Percentiles rank a stretch among this genome's conserved stretches.
Conservation (phyloP, 2,888 invertebrate genomes). For the Caenorhabditis sp. region DNA sequence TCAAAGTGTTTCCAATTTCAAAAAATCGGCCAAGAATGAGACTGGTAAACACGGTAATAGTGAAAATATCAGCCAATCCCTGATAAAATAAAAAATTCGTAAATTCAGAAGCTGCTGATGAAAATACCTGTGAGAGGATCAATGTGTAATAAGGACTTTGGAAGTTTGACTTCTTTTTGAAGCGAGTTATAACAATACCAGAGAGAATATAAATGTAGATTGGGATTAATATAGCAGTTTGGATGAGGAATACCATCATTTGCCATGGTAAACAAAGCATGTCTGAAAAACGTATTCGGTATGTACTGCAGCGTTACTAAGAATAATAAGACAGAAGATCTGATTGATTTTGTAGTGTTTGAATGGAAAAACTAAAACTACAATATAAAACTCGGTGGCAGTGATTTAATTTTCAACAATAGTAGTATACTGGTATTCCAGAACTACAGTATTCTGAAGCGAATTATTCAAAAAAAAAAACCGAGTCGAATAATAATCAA, state of each 20-base stretch:
- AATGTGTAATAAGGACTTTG: constrained; percentile 17
- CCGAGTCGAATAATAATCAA: too few relatives aligned
- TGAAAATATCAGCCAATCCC: constrained; percentile 18
- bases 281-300: too few relatives aligned
- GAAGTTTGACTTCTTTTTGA: background rate
- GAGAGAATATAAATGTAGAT: constrained; percentile 8
- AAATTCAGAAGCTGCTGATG: too few relatives aligned
- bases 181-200: constrained; percentile 8
- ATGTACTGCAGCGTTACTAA: too few relatives aligned
- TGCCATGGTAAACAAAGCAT: constrained; percentile 6
- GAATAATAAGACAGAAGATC: too few relatives aligned
- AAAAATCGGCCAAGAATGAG: constrained; percentile 15
- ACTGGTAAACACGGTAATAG: background rate
- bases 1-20: constrained; percentile 9
- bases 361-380: too few relatives aligned
- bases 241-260: constrained; percentile 14
- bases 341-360: too few relatives aligned
- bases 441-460: too few relatives aligned
- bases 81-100: background rate
- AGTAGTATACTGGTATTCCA: too few relatives aligned
- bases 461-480: too few relatives aligned
- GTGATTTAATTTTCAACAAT: too few relatives aligned
- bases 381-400: too few relatives aligned
- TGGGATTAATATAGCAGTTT: constrained; percentile 5
- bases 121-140: constrained; percentile 19